Evolutionary conservation across 2,888 invertebrate species (phyloP).

Genomic region (Scrobipalpa costella): DNA sequence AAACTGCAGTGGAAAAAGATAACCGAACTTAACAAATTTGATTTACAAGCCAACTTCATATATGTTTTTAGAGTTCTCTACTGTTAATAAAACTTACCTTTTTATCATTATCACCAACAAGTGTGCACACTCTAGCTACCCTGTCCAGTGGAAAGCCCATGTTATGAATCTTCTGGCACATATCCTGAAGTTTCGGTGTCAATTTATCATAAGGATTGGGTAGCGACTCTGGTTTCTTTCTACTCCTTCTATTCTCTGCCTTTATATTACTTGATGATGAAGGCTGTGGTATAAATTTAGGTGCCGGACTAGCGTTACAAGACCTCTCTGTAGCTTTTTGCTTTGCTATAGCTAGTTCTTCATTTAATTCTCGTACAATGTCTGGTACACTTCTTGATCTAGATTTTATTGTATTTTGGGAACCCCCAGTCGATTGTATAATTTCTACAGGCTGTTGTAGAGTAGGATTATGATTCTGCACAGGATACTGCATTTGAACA

Average conservation of each 20-base stretch:
- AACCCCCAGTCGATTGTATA: slow-evolving; percentile 37
- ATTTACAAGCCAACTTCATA: too few relatives aligned
- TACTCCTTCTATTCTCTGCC: slow-evolving; percentile 51
- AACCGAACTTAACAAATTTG: too few relatives aligned
- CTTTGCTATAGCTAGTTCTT: slow-evolving; percentile 79
- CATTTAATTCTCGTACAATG: slow-evolving; percentile 87
- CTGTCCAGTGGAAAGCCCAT: slow-evolving; percentile 94
- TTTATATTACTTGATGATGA: slow-evolving; percentile 51
- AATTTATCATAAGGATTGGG: slow-evolving; percentile 69
- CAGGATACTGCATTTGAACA: slow-evolving; percentile 52
- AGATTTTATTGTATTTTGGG: slow-evolving; percentile 59
- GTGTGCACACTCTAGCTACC: slow-evolving; percentile 89
- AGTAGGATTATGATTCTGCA: slow-evolving; percentile 32
- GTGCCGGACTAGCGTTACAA: slow-evolving; percentile 78
- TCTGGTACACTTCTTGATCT: slow-evolving; percentile 86
- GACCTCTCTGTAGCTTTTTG: slow-evolving; percentile 75
- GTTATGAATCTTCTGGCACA: slow-evolving; percentile 87
- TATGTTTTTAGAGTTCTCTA: neutral
- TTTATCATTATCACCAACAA: slow-evolving; percentile 90
- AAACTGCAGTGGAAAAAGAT: too few relatives aligned
- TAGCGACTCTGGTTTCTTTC: slow-evolving; percentile 56
- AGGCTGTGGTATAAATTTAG: slow-evolving; percentile 46
- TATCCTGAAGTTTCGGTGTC: slow-evolving; percentile 80
- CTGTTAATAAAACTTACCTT: slow-evolving; percentile 82
- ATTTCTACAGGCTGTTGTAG: slow-evolving; percentile 33